Evolutionary conservation across 2,113 vertebrate species (phyloP).

Genomic region (Passer domesticus): DNA sequence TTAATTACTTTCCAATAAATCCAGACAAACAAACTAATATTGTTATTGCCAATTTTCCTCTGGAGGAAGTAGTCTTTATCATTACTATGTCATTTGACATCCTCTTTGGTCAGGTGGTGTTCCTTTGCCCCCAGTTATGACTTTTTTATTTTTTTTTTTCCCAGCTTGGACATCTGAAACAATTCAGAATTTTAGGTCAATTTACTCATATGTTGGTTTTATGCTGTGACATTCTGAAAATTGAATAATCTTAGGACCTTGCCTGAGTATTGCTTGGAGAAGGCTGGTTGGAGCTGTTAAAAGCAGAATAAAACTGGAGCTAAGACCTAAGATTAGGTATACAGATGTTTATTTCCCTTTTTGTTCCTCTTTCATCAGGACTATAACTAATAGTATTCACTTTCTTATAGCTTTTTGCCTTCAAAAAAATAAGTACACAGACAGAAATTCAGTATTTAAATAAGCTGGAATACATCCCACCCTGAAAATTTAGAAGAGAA

Average conservation of each 20-base stretch:
- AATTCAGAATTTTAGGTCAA: neutral
- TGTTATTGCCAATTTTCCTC: neutral
- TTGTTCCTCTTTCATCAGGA: neutral
- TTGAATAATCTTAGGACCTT: neutral
- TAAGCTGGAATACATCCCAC: neutral
- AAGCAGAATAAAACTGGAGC: neutral
- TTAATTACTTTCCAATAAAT: neutral
- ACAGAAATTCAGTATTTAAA: neutral
- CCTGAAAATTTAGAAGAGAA: neutral
- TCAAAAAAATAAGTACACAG: neutral
- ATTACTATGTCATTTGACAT: neutral
- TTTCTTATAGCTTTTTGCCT: neutral
- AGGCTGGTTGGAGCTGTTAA: neutral
- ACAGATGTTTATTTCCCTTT: neutral
- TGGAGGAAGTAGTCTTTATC: neutral
- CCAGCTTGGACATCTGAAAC: neutral
- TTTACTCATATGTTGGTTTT: fast-evolving
- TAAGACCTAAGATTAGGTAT: neutral
- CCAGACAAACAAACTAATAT: neutral
- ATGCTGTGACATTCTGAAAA: neutral
- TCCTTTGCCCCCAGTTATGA: neutral
- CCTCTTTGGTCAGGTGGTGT: neutral
- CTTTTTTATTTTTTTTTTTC: neutral
- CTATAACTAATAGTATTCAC: neutral
- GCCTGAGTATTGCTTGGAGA: neutral